These are phyloP conservation scores for Babyrousa celebensis DNA, from an alignment of 2,797 vertebrate species.

Conservation along the genomic window DNA sequence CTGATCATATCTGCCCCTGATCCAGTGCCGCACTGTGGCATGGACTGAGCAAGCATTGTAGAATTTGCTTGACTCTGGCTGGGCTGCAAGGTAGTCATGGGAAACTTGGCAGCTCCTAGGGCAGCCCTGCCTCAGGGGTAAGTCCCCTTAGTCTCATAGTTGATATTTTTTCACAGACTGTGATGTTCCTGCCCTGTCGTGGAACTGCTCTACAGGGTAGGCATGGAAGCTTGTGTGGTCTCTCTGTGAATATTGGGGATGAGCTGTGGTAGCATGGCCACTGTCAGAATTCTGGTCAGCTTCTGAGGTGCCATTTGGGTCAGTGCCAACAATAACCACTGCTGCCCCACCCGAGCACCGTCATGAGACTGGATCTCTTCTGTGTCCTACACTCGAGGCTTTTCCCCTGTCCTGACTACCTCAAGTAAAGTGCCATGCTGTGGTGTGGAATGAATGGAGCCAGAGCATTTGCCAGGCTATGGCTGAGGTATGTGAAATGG, in stretches of 20 bases:
- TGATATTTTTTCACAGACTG: no score
- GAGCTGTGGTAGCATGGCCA: not conserved
- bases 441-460: not conserved
- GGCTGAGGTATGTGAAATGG: not conserved
- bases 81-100: no score
- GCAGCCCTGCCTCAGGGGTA: no score
- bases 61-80: no score
- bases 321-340: not conserved
- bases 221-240: not conserved
- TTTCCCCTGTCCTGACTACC: not conserved
- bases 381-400: not conserved
- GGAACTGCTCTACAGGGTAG: no score
- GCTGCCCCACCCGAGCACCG: not conserved
- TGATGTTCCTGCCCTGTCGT: no score
- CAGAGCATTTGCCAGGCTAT: not conserved
- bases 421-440: no score
- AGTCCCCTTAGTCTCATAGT: no score
- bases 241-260: not conserved
- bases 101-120: no score
- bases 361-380: not conserved
- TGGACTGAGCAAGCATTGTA: no score
- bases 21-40: no score
- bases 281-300: not conserved
- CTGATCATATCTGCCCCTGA: no score
- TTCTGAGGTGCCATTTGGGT: not conserved